Evolutionary conservation across 2,888 invertebrate species (phyloP), one percentile per base, ranked within the genome.

Genomic region (Eupithecia exiguata): DNA sequence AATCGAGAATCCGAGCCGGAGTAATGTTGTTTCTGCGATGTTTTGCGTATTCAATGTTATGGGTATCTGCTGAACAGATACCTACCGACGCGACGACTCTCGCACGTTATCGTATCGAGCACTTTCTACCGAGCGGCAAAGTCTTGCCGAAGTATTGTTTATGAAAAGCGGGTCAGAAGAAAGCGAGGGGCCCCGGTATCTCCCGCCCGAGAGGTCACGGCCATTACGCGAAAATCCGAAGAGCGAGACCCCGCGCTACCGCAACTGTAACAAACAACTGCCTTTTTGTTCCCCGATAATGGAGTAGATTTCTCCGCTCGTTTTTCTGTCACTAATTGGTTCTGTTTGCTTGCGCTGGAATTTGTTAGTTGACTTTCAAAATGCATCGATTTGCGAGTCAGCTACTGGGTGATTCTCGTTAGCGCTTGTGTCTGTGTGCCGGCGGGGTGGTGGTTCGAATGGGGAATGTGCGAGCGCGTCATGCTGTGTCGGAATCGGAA

Each of bases 91-190:
- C 82, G 72, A 84, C 81, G 86, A 74, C 83, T 85, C 84, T 87
- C 84, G 88, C 84, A 87, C 87, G 87, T 89, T 90, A 89, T 90
- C 89, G 90, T 90, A 89, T 90, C 89, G 90, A 87, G 87, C 87
- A 92, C 94, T 94, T 94, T 94, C 94, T 90, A 93, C 92, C 82
- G 86, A 82, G 84, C 83, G 82, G 85, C 89, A 84, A 82, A 84
- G 82, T 86, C 86, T 82, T 88, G 89, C 86, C 89, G 88, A 88
- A 91, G 93, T 94, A 94, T 94, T 94, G 94, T 94, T 93, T 92
- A 89, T 88, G 91, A 93, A 93, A 94, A 94, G 93, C 90, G 91
- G 94, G 94, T 93, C 94, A 94, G 88, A 93, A 92, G 94, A 94
- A 93, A 94, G 93, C 92, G 91, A 88, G 88, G 88, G 88, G 88